phyloP scores from a whole-genome alignment of 2,888 invertebrate species.

The Deilephila elpenor region DNA sequence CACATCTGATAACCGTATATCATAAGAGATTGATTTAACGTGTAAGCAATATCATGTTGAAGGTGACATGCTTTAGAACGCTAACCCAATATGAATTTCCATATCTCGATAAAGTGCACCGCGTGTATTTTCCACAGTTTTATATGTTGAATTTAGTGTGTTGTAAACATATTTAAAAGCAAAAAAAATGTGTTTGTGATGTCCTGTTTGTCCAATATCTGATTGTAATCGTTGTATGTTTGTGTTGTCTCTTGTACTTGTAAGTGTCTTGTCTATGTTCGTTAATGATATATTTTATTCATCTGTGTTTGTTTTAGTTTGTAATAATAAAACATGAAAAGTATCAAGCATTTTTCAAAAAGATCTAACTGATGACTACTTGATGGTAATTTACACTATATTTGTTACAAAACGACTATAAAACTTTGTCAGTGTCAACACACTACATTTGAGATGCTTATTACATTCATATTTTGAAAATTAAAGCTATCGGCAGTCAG shows the following conservation, averaged over 20 bases:
- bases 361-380: no score
- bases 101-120: background rate
- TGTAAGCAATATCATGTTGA: slow-evolving; percentile 19
- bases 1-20: no score
- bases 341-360: no score
- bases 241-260: slow-evolving; percentile 7
- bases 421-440: no score
- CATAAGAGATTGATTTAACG: slow-evolving; percentile 28
- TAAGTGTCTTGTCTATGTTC: slow-evolving; percentile 2
- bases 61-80: background rate
- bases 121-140: background rate
- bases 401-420: no score
- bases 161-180: background rate
- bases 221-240: background rate
- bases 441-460: no score
- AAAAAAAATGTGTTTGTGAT: background rate
- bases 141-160: background rate
- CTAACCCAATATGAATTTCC: no score
- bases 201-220: background rate
- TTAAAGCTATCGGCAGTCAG: no score
- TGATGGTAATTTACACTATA: no score
- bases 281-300: background rate
- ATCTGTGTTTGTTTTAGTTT: background rate
- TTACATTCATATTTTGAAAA: no score
- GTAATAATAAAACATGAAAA: no score